phyloP scores from a whole-genome alignment of 2,888 invertebrate genomes.

The Cantharis lateralis region DNA sequence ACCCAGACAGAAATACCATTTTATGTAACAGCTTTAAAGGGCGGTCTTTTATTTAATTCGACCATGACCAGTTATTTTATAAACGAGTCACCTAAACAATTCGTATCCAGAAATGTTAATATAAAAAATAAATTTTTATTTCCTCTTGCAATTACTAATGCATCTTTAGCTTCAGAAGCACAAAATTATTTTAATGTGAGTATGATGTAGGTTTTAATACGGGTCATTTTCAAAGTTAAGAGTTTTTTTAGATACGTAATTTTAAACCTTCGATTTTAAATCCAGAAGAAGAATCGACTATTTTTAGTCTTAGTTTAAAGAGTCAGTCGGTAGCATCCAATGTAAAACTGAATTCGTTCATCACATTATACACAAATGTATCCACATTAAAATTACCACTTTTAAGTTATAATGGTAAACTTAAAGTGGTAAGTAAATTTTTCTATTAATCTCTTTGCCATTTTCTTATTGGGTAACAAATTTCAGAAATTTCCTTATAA shows the following conservation, averaged over 20 bases:
- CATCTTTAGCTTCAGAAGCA: conserved; percentile 66
- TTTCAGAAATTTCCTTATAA: conserved; percentile 52
- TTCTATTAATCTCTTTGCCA: conserved; percentile 1
- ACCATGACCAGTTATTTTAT: conserved; percentile 59
- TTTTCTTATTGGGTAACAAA: neutral
- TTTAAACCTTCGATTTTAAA: conserved; percentile 65
- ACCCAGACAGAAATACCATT: conserved; percentile 66
- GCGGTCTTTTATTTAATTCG: conserved; percentile 62
- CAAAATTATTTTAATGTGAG: conserved; percentile 65
- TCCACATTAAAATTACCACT: conserved; percentile 73
- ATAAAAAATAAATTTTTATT: conserved; percentile 75
- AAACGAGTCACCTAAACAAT: conserved; percentile 46
- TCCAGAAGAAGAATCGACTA: conserved; percentile 62
- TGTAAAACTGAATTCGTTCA: conserved; percentile 65
- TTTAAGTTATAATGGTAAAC: conserved; percentile 73
- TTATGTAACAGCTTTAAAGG: conserved; percentile 63
- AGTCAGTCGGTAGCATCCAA: conserved; percentile 57
- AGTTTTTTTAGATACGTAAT: conserved; percentile 60
- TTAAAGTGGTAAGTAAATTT: conserved; percentile 59
- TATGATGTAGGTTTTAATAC: conserved; percentile 2
- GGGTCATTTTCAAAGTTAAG: neutral
- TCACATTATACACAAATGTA: conserved; percentile 74
- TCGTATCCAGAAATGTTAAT: conserved; percentile 57
- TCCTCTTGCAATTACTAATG: conserved; percentile 74
- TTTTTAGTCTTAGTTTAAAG: conserved; percentile 64